Percentiles rank a stretch among this genome's conserved stretches.
Evolutionary conservation across 35 echinoderm and acorn worm genomes (phyloP).

Genomic region (Patiria miniata): DNA sequence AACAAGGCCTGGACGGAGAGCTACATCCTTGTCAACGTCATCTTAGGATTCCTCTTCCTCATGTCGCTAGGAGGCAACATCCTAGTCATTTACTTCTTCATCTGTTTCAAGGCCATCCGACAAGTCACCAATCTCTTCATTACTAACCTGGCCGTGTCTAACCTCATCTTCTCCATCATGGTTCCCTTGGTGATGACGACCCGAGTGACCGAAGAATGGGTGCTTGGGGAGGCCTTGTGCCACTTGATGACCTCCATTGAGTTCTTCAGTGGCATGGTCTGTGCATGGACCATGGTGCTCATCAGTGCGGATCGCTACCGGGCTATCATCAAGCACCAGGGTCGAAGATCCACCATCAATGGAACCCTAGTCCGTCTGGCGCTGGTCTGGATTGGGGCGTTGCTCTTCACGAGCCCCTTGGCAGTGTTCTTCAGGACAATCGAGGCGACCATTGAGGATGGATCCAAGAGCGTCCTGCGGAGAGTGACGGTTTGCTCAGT

Average conservation of each 20-base stretch:
- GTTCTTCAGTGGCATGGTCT: conserved; percentile 30
- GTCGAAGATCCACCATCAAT: not conserved
- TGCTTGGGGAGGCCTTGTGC: not conserved
- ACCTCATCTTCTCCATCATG: conserved; percentile 27
- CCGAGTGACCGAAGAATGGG: not conserved
- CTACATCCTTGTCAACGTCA: not conserved
- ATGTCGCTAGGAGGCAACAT: not conserved
- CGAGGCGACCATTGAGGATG: not conserved
- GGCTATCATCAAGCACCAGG: conserved; percentile 1
- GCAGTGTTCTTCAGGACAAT: conserved; percentile 5
- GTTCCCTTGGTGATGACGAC: conserved; percentile 31
- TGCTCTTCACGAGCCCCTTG: not conserved
- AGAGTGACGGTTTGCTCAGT: conserved; percentile 16
- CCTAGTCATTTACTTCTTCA: conserved; percentile 23
- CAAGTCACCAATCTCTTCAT: conserved; percentile 46
- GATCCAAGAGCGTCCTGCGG: not conserved
- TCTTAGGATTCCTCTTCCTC: not conserved
- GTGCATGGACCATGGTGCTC: conserved; percentile 37
- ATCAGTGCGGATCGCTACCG: conserved; percentile 36
- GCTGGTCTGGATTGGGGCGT: not conserved
- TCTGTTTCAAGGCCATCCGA: conserved; percentile 14
- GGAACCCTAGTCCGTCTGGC: conserved; percentile 4
- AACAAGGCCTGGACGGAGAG: not conserved
- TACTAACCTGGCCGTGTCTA: conserved; percentile 34
- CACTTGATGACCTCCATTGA: not conserved